Percentiles rank a stretch among this genome's conserved stretches.
Conservation (phyloP, 2,888 invertebrate genomes). For the Drosophila subsilvestris region DNA sequence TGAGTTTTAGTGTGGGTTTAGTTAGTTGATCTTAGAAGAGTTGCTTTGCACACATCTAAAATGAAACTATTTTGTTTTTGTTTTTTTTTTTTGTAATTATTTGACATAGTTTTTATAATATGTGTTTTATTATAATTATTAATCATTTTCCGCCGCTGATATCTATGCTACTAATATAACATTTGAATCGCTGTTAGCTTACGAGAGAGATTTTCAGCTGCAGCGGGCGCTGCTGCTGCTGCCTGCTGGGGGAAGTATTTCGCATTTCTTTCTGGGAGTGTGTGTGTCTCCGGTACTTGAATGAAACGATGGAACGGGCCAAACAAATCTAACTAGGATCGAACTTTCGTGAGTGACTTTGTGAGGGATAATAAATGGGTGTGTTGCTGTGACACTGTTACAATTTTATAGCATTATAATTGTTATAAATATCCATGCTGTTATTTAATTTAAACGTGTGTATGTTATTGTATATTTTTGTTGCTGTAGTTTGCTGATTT, state of each 20-base stretch:
- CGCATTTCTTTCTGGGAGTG: constrained; percentile 6
- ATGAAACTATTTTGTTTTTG: constrained; percentile 61
- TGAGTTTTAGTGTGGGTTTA: constrained; percentile 22
- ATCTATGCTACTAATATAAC: constrained; percentile 62
- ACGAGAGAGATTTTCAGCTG: constrained; percentile 61
- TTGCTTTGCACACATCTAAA: constrained; percentile 46
- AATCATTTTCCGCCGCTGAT: constrained; percentile 50
- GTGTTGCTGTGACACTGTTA: constrained; percentile 60
- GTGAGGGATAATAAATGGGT: constrained; percentile 18
- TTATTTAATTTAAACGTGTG: constrained; percentile 74
- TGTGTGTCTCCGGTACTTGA: constrained; percentile 29
- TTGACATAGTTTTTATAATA: constrained; percentile 36
- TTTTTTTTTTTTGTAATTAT: constrained; percentile 48
- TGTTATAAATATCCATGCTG: constrained; percentile 75
- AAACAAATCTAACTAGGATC: constrained; percentile 43
- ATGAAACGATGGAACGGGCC: constrained; percentile 22
- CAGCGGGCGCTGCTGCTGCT: constrained; percentile 51
- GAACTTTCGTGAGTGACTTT: constrained; percentile 32
- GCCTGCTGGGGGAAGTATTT: constrained; percentile 25
- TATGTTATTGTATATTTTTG: constrained; percentile 71
- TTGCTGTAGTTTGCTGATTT: constrained; percentile 50
- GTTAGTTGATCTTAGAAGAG: constrained; percentile 20
- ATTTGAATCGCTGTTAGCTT: constrained; percentile 65
- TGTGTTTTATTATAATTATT: constrained; percentile 65
- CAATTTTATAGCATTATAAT: constrained; percentile 74